Evolutionary conservation across 2,797 vertebrate species (phyloP).

Genomic region (Falco novaeseelandiae): DNA sequence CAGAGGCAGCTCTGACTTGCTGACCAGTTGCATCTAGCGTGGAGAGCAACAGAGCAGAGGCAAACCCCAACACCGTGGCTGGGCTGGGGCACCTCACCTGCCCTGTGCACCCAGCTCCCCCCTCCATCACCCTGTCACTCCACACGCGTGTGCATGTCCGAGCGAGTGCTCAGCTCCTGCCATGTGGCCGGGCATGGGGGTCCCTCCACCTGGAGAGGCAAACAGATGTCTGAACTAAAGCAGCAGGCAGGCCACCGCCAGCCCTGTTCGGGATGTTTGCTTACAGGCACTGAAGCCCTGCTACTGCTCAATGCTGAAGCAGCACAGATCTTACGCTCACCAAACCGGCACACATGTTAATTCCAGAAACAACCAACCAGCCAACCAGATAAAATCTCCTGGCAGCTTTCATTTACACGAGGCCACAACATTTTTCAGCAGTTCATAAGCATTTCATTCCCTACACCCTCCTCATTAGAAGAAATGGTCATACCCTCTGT

Average conservation of each 20-base stretch:
- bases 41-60: not conserved
- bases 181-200: rapidly evolving
- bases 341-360: not conserved
- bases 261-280: not conserved
- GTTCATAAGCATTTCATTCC: not conserved
- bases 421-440: not conserved
- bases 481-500: not conserved
- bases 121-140: rapidly evolving
- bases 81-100: not conserved
- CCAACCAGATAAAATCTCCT: not conserved
- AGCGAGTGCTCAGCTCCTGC: not conserved
- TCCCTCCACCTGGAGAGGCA: not conserved
- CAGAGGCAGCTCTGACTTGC: not conserved
- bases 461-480: not conserved
- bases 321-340: not conserved
- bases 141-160: rapidly evolving
- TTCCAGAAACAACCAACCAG: not conserved
- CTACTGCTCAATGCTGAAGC: not conserved
- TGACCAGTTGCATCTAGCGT: not conserved
- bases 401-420: not conserved
- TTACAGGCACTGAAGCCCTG: not conserved
- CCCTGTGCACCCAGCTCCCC: rapidly evolving
- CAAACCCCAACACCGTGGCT: rapidly evolving
- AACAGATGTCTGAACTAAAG: not conserved
- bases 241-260: not conserved